Conservation (phyloP, 30 jellyfish, hydroid and myxozoan species). For the Clytia hemisphaerica region DNA sequence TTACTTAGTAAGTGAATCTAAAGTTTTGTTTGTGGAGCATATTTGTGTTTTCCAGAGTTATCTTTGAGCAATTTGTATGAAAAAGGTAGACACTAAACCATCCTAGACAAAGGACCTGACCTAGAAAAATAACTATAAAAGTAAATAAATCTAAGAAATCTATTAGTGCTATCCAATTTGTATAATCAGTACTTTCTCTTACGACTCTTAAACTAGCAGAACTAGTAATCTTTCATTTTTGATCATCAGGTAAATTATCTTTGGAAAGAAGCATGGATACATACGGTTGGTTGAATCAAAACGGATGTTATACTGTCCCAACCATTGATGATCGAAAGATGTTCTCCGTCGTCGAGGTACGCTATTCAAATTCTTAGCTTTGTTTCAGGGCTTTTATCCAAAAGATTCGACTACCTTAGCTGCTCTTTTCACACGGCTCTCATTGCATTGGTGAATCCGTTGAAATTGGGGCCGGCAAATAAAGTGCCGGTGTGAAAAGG, state of each 20-base stretch:
- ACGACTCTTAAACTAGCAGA: too few relatives aligned
- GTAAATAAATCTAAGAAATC: too few relatives aligned
- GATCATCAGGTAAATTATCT: slow-evolving; percentile 42
- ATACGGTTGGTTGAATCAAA: slow-evolving; percentile 50
- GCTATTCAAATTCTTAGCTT: background rate
- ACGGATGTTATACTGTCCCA: slow-evolving; percentile 75
- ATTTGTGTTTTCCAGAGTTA: too few relatives aligned
- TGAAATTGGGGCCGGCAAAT: background rate
- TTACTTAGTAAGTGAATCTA: slow-evolving; percentile 48
- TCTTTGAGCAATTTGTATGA: too few relatives aligned
- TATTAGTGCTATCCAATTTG: too few relatives aligned
- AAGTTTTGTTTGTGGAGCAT: background rate
- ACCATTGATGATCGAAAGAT: slow-evolving; percentile 67
- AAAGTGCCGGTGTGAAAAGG: too few relatives aligned
- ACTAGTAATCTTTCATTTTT: too few relatives aligned
- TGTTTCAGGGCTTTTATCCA: background rate
- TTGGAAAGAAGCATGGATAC: slow-evolving; percentile 49
- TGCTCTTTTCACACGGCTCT: too few relatives aligned
- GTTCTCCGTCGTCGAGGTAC: slow-evolving; percentile 64
- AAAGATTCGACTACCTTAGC: background rate
- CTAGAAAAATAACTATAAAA: too few relatives aligned
- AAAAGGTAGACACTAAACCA: too few relatives aligned
- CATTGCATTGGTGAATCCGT: background rate
- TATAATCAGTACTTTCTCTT: too few relatives aligned
- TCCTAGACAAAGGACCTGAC: too few relatives aligned